These are phyloP conservation scores for Jacana jacana DNA, from an alignment of 2,113 vertebrate genomes.

Conservation along the genomic window DNA sequence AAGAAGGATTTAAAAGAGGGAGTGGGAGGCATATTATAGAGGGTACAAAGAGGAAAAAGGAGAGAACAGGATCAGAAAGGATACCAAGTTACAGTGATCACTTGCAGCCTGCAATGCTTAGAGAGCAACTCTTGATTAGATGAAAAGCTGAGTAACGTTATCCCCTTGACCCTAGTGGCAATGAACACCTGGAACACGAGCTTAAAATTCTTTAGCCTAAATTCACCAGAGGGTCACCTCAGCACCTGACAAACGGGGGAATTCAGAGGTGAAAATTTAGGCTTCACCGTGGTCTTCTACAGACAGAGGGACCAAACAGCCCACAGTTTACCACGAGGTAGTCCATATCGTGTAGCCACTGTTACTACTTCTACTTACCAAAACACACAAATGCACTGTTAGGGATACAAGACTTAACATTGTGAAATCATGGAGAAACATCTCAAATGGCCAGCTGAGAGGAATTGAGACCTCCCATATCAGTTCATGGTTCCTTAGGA, in stretches of 20 bases:
- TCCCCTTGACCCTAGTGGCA: not conserved
- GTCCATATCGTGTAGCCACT: not conserved
- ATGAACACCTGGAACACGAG: not conserved
- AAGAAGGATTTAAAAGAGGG: conserved; percentile 47
- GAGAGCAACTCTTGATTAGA: not conserved
- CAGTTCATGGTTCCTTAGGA: not conserved
- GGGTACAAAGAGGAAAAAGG: not conserved
- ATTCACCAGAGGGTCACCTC: not conserved
- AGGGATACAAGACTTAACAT: not conserved
- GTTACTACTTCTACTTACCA: not conserved
- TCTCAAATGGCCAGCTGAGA: not conserved
- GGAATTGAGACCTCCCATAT: not conserved
- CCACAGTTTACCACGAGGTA: not conserved
- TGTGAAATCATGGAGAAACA: not conserved
- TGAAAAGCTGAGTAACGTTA: not conserved
- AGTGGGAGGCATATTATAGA: conserved; percentile 45
- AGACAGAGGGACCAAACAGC: not conserved
- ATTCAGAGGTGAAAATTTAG: not conserved
- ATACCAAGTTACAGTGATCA: not conserved
- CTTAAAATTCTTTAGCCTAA: not conserved
- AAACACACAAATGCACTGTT: not conserved
- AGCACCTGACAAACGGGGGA: not conserved
- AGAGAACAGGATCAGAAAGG: not conserved
- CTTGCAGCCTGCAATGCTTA: not conserved
- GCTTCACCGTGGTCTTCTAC: not conserved